Evolutionary conservation across 2,888 invertebrate species (phyloP).

Genomic region (Stictocephala bisonia): DNA sequence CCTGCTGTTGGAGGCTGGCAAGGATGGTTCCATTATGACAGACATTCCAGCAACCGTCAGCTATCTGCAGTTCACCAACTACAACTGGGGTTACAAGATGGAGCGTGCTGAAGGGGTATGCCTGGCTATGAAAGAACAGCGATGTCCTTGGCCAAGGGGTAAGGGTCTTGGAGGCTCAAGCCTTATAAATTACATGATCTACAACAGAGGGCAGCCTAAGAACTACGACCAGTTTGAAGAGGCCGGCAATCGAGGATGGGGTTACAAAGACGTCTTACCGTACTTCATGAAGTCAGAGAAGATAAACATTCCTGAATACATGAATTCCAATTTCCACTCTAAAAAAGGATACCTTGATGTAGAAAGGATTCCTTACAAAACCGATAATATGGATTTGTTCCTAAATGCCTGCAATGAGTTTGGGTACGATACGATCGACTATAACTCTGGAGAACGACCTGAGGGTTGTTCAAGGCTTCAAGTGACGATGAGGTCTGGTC

Average conservation of each 20-base stretch:
- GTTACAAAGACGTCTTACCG: slow-evolving; percentile 62
- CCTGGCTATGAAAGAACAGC: slow-evolving; percentile 63
- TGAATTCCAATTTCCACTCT: slow-evolving; percentile 69
- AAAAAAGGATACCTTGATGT: slow-evolving; percentile 76
- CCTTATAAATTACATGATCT: slow-evolving; percentile 73
- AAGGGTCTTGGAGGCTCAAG: slow-evolving; percentile 64
- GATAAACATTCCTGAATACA: slow-evolving; percentile 54
- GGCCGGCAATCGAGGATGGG: slow-evolving; percentile 65
- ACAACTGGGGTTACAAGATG: slow-evolving; percentile 78
- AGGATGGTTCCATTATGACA: slow-evolving; percentile 67
- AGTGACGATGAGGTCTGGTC: slow-evolving; percentile 67
- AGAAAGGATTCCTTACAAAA: slow-evolving; percentile 73
- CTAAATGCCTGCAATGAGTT: slow-evolving; percentile 75
- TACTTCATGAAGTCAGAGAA: slow-evolving; percentile 62
- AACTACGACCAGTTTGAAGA: slow-evolving; percentile 59
- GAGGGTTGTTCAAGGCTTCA: slow-evolving; percentile 69
- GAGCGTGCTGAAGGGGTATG: slow-evolving; percentile 73
- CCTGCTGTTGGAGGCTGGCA: slow-evolving; percentile 74
- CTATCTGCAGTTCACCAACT: slow-evolving; percentile 70
- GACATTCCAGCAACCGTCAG: slow-evolving; percentile 71
- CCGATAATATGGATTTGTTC: slow-evolving; percentile 73
- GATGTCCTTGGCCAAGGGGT: slow-evolving; percentile 59
- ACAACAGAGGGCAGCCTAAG: slow-evolving; percentile 59
- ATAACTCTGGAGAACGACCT: slow-evolving; percentile 56
- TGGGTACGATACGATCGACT: slow-evolving; percentile 69